Percentiles rank a stretch among this genome's conserved stretches.
These are phyloP conservation scores for Arctocebus calabarensis DNA, from an alignment of 2,797 vertebrate species.

Conservation along the genomic window DNA sequence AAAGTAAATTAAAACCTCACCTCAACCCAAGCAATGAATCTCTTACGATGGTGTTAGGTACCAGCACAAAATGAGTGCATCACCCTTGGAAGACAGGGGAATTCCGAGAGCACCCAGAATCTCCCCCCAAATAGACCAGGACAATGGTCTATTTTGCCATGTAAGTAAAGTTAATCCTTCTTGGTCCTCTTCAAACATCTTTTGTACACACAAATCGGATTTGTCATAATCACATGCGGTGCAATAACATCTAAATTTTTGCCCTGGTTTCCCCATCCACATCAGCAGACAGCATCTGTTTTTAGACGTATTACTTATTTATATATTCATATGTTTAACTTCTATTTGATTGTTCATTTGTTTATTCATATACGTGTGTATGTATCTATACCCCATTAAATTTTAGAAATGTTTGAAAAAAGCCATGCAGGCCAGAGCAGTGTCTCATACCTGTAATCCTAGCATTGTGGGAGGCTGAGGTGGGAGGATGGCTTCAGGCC, in stretches of 20 bases:
- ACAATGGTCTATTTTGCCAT: background rate
- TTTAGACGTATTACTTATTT: background rate
- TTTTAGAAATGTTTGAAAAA: conserved; percentile 58
- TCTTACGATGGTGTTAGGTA: background rate
- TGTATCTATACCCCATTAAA: conserved; percentile 37
- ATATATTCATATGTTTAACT: background rate
- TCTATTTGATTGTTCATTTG: conserved; percentile 51
- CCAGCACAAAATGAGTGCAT: background rate
- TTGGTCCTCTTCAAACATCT: background rate
- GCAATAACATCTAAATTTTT: conserved; percentile 13
- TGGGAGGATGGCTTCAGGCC: background rate
- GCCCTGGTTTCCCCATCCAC: background rate
- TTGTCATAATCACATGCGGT: background rate
- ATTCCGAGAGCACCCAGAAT: background rate
- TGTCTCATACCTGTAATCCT: background rate
- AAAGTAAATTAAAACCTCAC: background rate
- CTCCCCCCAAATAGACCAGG: background rate
- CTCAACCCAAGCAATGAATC: background rate
- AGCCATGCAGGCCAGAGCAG: background rate
- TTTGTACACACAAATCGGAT: background rate
- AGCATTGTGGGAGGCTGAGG: background rate
- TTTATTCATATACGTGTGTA: conserved; percentile 46
- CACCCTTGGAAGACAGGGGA: background rate
- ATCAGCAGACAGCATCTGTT: background rate
- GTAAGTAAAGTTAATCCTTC: background rate